A percentile compares a stretch with the other conserved stretches of the same genome.
Conservation (phyloP, 2,797 vertebrate genomes). For the Octomys mimax region DNA sequence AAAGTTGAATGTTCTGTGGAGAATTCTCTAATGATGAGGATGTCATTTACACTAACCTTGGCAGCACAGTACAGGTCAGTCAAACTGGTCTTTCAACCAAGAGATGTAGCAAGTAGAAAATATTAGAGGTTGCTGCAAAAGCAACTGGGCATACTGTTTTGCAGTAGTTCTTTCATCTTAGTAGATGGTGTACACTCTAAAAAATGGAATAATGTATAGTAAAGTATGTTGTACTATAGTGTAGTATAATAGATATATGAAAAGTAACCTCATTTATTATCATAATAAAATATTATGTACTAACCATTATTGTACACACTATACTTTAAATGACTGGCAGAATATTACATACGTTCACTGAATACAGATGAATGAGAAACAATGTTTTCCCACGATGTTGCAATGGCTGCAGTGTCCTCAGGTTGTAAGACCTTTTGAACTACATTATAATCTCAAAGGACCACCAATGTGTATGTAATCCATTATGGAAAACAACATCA, state of each 20-base stretch:
- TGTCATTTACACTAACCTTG: not conserved
- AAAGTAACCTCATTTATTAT: not conserved
- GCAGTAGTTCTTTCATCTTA: not conserved
- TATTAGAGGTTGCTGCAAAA: not conserved
- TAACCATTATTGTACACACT: not conserved
- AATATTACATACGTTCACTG: not conserved
- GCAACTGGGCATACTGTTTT: not conserved
- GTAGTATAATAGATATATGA: not conserved
- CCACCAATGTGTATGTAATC: too few species aligned
- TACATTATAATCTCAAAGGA: not conserved
- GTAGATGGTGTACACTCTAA: not conserved
- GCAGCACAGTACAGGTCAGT: not conserved
- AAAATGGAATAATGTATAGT: not conserved
- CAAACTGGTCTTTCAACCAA: not conserved
- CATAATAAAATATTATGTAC: not conserved
- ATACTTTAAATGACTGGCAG: not conserved
- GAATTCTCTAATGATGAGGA: not conserved
- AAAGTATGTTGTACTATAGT: not conserved
- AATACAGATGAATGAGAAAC: not conserved
- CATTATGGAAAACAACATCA: not conserved
- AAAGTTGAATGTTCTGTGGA: not conserved
- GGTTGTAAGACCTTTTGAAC: not conserved
- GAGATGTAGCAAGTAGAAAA: not conserved
- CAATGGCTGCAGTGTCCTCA: not conserved
- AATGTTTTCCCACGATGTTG: too few species aligned